Conservation (phyloP, 2,797 vertebrate genomes). For the Discoglossus pictus region DNA sequence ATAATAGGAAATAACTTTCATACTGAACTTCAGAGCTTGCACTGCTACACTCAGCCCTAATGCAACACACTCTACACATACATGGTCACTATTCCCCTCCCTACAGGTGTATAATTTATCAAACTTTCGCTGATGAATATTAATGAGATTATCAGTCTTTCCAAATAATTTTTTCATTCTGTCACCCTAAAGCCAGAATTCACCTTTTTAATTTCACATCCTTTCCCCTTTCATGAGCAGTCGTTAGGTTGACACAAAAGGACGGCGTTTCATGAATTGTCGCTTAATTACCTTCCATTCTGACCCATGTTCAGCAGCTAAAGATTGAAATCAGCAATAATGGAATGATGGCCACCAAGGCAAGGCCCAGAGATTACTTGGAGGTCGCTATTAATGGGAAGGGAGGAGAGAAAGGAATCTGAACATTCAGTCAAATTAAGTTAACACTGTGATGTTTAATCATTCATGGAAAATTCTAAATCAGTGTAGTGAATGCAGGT, state of each 20-base stretch:
- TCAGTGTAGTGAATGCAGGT: too few relatives aligned
- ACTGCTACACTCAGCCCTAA: too few relatives aligned
- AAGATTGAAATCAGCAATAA: slow-evolving; percentile 67
- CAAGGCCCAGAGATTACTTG: neutral
- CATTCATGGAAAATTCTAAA: too few relatives aligned
- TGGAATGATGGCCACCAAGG: slow-evolving; percentile 14
- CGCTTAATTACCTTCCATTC: slow-evolving; percentile 67
- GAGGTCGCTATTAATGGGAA: slow-evolving; percentile 44
- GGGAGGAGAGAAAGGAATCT: slow-evolving; percentile 26
- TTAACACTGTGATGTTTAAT: neutral
- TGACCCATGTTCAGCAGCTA: slow-evolving; percentile 62
- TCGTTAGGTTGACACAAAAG: slow-evolving; percentile 70
- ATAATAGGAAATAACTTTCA: too few relatives aligned
- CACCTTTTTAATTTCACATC: slow-evolving; percentile 38
- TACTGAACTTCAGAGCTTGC: too few relatives aligned
- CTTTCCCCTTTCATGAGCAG: slow-evolving; percentile 61
- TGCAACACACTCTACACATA: too few relatives aligned
- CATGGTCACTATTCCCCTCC: slow-evolving; percentile 57
- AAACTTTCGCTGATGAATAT: slow-evolving; percentile 22
- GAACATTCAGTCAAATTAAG: slow-evolving; percentile 9
- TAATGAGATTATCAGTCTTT: slow-evolving; percentile 39
- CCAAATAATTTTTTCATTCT: slow-evolving; percentile 43
- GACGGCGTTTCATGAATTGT: slow-evolving; percentile 59
- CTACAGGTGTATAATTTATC: slow-evolving; percentile 29
- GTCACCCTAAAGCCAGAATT: slow-evolving; percentile 47